A percentile compares a stretch with the other conserved stretches of the same genome.
Conservation (phyloP, 1,140 invertebrate species). For the Saxidomus purpurata region DNA sequence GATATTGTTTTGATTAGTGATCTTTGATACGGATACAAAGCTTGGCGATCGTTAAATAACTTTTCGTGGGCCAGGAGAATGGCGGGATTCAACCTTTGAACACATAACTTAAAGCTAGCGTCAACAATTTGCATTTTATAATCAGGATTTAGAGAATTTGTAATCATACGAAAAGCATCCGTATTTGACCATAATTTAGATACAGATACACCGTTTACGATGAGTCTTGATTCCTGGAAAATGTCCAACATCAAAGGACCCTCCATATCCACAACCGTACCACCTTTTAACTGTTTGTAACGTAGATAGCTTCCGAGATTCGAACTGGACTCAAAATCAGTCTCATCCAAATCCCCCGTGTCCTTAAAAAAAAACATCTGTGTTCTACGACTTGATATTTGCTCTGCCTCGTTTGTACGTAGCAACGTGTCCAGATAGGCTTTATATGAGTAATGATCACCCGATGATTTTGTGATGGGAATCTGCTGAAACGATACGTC, state of each 20-base stretch:
- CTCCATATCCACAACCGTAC: slow-evolving; percentile 60
- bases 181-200: neutral
- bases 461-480: neutral
- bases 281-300: slow-evolving; percentile 11
- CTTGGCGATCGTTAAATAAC: neutral
- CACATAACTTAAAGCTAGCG: neutral
- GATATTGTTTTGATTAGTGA: slow-evolving; percentile 50
- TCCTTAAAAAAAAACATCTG: slow-evolving; percentile 61
- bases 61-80: slow-evolving; percentile 54
- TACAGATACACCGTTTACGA: neutral
- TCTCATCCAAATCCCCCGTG: neutral
- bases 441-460: slow-evolving; percentile 61
- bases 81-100: slow-evolving; percentile 36
- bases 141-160: neutral
- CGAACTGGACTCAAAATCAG: neutral
- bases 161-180: neutral
- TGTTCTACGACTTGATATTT: neutral
- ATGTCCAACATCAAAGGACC: slow-evolving; percentile 40
- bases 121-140: neutral
- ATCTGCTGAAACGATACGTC: slow-evolving; percentile 46
- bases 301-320: slow-evolving; percentile 27
- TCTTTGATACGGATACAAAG: slow-evolving; percentile 21
- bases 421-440: slow-evolving; percentile 65
- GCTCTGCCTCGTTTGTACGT: neutral
- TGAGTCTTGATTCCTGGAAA: neutral